Evolutionary conservation across 2,888 invertebrate genomes (phyloP), one percentile per base, ranked within the genome.

Genomic region (Polymixis flavicincta): DNA sequence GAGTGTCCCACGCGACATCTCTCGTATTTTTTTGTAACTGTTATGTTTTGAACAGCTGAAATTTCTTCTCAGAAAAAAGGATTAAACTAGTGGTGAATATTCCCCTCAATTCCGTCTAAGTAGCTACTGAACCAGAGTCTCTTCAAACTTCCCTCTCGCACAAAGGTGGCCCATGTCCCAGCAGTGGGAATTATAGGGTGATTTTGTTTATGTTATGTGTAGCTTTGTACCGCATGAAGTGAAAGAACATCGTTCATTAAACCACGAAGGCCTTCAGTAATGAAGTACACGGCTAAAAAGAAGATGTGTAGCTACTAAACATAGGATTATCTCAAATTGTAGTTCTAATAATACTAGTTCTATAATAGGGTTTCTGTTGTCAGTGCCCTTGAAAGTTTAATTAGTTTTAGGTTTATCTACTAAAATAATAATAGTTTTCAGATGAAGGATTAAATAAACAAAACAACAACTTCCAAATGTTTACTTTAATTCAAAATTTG

Each of bases 401-500:
- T 45, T 25, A 42, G 52, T 42, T 50, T 28, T 19, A 60, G 9
- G 19, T n/a, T n/a, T 60, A 32, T 55, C 25, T 48, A 52, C 48
- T 22, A 22, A 28, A n/a, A 32, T 45, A 14, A 57, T 13, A 32
- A 50, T 52, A n/a, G 22, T 65, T 71, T 64, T 50, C n/a, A 42
- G 52, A 59, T 54, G 22, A 57, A 69, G 72, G 71, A 4, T 63
- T 65, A 82, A 80, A 80, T 61, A 71, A 90, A 90, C 76, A 86
- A 90, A 77, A 87, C 59, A 78, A 83, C 52, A 77, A 64, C 73
- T 85, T 91, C 80, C 87, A 92, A 92, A 92, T 91, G 88, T 92
- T 94, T 92, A 92, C 85, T 95, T 93, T 92, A 91, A 89, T 92
- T 90, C 89, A 92, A 94, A 93, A 91, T 92, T 93, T 93, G 89